These are phyloP conservation scores for Trachymyrmex septentrionalis DNA, from an alignment of 1,140 invertebrate genomes.

Conservation along the genomic window DNA sequence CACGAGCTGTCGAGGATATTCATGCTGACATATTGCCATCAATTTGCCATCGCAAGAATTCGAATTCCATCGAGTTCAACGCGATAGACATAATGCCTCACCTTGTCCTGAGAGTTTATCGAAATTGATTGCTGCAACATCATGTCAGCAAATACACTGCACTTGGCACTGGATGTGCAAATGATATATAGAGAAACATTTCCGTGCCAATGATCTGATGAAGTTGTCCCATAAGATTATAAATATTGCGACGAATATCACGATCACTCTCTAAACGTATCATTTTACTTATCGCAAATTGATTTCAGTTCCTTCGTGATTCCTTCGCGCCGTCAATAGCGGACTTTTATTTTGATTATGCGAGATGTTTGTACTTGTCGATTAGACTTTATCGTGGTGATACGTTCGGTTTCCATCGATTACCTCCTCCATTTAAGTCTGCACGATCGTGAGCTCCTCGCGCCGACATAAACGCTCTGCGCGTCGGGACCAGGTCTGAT, in stretches of 20 bases:
- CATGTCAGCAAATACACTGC: too few relatives aligned
- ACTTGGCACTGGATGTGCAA: not conserved
- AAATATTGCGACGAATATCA: not conserved
- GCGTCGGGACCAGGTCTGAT: slow-evolving; percentile 64
- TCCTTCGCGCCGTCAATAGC: too few relatives aligned
- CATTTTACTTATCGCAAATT: slow-evolving; percentile 8
- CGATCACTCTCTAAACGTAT: not conserved
- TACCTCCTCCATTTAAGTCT: slow-evolving; percentile 38
- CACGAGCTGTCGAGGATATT: too few relatives aligned
- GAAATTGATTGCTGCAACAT: too few relatives aligned
- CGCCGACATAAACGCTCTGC: slow-evolving; percentile 72
- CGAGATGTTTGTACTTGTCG: slow-evolving; percentile 46
- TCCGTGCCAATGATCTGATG: not conserved
- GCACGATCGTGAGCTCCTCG: slow-evolving; percentile 46
- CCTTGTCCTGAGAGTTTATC: too few relatives aligned
- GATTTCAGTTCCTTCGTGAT: slow-evolving; percentile 29
- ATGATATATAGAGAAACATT: not conserved
- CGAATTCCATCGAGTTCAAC: too few relatives aligned
- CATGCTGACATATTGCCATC: too few relatives aligned
- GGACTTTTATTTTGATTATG: slow-evolving; percentile 13
- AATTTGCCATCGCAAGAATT: too few relatives aligned
- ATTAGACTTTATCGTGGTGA: slow-evolving; percentile 53
- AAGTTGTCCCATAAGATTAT: slow-evolving; percentile 4
- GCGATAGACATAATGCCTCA: too few relatives aligned
- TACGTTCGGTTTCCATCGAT: slow-evolving; percentile 44